Evolutionary conservation across 1,140 invertebrate species (phyloP).

Genomic region (Mylabris phalerata): DNA sequence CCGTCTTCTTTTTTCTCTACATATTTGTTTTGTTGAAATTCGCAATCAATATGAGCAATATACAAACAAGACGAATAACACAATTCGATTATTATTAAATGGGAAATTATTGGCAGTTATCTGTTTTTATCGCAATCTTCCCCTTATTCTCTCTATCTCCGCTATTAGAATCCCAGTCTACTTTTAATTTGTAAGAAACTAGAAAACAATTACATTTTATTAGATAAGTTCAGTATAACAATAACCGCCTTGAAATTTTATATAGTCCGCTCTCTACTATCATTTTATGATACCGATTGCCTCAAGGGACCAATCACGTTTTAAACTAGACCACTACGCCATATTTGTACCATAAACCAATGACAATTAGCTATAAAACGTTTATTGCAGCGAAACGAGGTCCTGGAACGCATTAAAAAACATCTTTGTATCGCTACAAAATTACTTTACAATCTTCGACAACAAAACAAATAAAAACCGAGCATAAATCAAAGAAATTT

Average conservation of each 20-base stretch:
- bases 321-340: conserved; percentile 40
- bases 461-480: too few species aligned
- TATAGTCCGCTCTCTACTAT: conserved; percentile 21
- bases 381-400: conserved; percentile 30
- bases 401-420: conserved; percentile 22
- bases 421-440: conserved; percentile 17
- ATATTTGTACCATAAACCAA: conserved; percentile 43
- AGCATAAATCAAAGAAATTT: too few species aligned
- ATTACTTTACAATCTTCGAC: background rate
- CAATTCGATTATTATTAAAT: too few species aligned
- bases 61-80: too few species aligned
- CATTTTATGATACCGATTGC: conserved; percentile 35
- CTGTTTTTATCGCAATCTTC: too few species aligned
- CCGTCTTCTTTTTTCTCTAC: too few species aligned
- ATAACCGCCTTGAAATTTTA: conserved; percentile 29
- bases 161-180: conserved; percentile 1
- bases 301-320: conserved; percentile 40
- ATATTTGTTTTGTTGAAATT: too few species aligned
- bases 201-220: conserved; percentile 38
- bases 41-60: too few species aligned
- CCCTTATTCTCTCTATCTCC: too few species aligned
- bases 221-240: conserved; percentile 26
- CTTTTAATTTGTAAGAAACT: conserved; percentile 9
- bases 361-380: conserved; percentile 44
- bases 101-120: too few species aligned